Evolutionary conservation across 2,888 invertebrate species (phyloP).

Genomic region (Portevinia maculata): DNA sequence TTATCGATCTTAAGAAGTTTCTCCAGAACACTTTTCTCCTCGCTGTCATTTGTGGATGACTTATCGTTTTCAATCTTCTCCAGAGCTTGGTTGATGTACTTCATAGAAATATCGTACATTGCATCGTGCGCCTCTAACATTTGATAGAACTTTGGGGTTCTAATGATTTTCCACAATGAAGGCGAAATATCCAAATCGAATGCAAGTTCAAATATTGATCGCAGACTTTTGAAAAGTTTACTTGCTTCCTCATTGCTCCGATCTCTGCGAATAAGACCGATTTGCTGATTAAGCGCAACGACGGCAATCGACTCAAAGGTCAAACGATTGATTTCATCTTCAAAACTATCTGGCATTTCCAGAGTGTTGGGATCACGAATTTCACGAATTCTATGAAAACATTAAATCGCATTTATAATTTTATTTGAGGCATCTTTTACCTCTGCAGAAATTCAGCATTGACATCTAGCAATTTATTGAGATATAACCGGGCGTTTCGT

Average conservation of each 20-base stretch:
- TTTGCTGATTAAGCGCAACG: constrained; percentile 80
- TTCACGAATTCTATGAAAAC: constrained; percentile 78
- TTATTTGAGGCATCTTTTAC: constrained; percentile 1
- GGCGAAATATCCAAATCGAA: constrained; percentile 76
- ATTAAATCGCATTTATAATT: not conserved
- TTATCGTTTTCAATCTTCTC: constrained; percentile 74
- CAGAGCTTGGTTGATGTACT: constrained; percentile 79
- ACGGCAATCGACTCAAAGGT: constrained; percentile 84
- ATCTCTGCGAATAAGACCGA: constrained; percentile 77
- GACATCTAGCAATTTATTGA: constrained; percentile 83
- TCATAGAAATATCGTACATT: constrained; percentile 75
- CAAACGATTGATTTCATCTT: constrained; percentile 84
- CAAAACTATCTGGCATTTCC: constrained; percentile 83
- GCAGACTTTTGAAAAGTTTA: constrained; percentile 76
- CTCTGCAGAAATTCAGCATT: constrained; percentile 77
- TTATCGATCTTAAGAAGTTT: constrained; percentile 86
- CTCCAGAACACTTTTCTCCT: constrained; percentile 86
- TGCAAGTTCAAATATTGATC: constrained; percentile 55
- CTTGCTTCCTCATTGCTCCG: constrained; percentile 30
- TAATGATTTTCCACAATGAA: constrained; percentile 76
- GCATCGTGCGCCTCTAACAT: constrained; percentile 76
- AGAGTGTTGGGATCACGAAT: constrained; percentile 76
- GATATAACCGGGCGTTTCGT: constrained; percentile 83
- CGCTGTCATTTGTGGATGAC: constrained; percentile 80
- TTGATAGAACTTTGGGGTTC: constrained; percentile 75